phyloP scores from a whole-genome alignment of 2,113 vertebrate genomes.

The Gorilla gorilla region DNA sequence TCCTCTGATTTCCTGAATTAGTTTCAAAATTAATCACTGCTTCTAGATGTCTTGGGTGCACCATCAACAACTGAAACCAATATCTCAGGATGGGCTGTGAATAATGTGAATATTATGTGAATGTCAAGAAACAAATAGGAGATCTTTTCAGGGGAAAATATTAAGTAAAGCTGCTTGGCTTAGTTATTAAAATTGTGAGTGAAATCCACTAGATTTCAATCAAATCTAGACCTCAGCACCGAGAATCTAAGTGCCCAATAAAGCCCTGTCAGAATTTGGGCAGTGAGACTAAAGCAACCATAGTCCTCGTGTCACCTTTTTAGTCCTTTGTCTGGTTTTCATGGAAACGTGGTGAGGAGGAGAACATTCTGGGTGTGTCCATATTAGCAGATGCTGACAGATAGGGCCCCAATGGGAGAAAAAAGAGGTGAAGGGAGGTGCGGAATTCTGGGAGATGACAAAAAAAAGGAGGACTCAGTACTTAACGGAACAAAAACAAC shows the following conservation, averaged over 20 bases:
- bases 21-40: background rate
- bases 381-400: background rate
- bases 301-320: background rate
- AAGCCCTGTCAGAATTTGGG: background rate
- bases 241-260: background rate
- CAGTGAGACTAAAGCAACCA: background rate
- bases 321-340: background rate
- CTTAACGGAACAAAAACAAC: background rate
- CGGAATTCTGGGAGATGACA: background rate
- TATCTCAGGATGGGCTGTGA: background rate
- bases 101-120: background rate
- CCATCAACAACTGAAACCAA: background rate
- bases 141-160: background rate
- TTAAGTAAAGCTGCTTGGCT: background rate
- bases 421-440: background rate
- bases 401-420: background rate
- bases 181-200: background rate
- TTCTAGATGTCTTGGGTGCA: background rate
- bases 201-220: background rate
- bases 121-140: background rate
- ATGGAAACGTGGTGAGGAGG: background rate
- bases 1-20: background rate
- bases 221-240: background rate
- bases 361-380: background rate
- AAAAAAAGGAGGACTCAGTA: background rate